Evolutionary conservation across 2,888 invertebrate genomes (phyloP).

Genomic region (Chalcis sispes): DNA sequence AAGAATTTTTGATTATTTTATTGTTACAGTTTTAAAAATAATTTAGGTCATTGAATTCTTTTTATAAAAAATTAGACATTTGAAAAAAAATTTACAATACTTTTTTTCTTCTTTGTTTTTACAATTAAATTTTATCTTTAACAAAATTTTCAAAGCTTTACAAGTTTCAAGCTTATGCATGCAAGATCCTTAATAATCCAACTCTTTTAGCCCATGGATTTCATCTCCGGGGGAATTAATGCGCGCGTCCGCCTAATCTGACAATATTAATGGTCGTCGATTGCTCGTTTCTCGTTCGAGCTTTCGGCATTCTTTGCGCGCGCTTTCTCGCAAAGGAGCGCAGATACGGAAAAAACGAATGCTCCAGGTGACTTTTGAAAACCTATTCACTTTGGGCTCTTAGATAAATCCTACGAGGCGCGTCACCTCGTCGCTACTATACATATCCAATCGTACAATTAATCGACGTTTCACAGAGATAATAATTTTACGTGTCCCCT

Average conservation of each 20-base stretch:
- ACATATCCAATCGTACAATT: slow-evolving; percentile 64
- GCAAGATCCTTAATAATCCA: not conserved
- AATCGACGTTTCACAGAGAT: slow-evolving; percentile 72
- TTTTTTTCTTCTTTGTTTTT: too few relatives aligned
- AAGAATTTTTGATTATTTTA: too few relatives aligned
- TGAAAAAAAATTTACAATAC: too few relatives aligned
- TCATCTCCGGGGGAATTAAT: slow-evolving; percentile 71
- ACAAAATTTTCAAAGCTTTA: too few relatives aligned
- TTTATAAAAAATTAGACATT: too few relatives aligned
- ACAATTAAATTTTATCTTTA: too few relatives aligned
- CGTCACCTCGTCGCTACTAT: slow-evolving; percentile 27
- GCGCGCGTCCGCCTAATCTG: slow-evolving; percentile 73
- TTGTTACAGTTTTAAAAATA: too few relatives aligned
- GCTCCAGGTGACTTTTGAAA: not conserved
- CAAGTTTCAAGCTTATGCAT: not conserved
- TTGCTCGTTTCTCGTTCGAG: slow-evolving; percentile 58
- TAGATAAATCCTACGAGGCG: slow-evolving; percentile 60
- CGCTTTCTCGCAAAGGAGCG: slow-evolving; percentile 61
- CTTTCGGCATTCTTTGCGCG: slow-evolving; percentile 57
- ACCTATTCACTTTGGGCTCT: slow-evolving; percentile 45
- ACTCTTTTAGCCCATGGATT: slow-evolving; percentile 65
- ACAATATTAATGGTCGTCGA: slow-evolving; percentile 75
- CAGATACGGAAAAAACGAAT: slow-evolving; percentile 2
- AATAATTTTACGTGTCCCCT: slow-evolving; percentile 72
- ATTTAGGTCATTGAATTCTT: too few relatives aligned